These are phyloP conservation scores for Gouania willdenowi DNA, from an alignment of 2,797 vertebrate genomes.

Conservation along the genomic window DNA sequence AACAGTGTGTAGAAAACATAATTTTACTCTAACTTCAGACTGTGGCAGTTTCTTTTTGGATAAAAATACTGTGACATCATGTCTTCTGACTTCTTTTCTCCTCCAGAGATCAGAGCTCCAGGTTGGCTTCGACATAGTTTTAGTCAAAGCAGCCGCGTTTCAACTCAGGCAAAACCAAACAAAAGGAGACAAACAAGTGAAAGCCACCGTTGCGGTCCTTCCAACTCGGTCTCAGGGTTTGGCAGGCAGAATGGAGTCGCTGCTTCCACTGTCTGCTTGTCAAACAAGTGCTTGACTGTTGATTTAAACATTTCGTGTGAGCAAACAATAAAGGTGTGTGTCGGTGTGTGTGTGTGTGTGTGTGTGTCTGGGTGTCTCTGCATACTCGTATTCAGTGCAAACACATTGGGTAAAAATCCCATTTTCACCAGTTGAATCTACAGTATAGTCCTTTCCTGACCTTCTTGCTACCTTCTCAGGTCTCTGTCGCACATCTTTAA, in stretches of 20 bases:
- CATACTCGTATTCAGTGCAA: constrained; percentile 80
- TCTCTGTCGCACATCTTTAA: constrained; percentile 46
- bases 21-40: constrained; percentile 55
- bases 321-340: constrained; percentile 50
- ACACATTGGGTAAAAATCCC: constrained; percentile 69
- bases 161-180: constrained; percentile 69
- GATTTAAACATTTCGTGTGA: constrained; percentile 59
- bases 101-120: too few species aligned
- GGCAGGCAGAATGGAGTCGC: constrained; percentile 44
- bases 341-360: constrained; percentile 20
- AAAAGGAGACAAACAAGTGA: constrained; percentile 42
- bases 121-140: constrained; percentile 32
- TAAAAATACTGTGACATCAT: constrained; percentile 62
- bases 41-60: constrained; percentile 68
- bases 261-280: constrained; percentile 67
- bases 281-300: constrained; percentile 63
- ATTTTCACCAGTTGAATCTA: constrained; percentile 47
- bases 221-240: constrained; percentile 39
- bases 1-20: constrained; percentile 59
- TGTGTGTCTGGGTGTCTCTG: constrained; percentile 64
- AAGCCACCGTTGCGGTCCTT: constrained; percentile 36
- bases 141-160: constrained; percentile 69
- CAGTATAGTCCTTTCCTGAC: constrained; percentile 35
- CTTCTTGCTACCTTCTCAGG: constrained; percentile 31
- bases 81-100: constrained; percentile 34